Percentiles rank a stretch among this genome's conserved stretches.
Evolutionary conservation across 2,113 vertebrate genomes (phyloP).

Genomic region (Emydura subglobosa): DNA sequence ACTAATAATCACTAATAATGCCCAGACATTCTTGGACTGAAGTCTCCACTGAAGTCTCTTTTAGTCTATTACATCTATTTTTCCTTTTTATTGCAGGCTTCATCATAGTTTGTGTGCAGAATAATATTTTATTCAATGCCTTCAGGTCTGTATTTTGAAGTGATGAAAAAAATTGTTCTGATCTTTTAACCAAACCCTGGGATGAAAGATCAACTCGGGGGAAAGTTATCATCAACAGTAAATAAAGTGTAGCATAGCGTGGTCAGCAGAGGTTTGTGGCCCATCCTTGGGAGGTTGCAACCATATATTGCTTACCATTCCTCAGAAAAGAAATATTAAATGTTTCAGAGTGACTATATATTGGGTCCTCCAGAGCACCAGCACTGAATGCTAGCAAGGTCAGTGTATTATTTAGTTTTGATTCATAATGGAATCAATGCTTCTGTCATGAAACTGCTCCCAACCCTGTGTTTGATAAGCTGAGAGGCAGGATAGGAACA

Average conservation of each 20-base stretch:
- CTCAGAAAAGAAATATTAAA: background rate
- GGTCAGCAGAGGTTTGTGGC: background rate
- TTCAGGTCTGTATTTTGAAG: background rate
- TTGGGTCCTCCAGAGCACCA: background rate
- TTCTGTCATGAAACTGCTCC: background rate
- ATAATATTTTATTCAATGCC: background rate
- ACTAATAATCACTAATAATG: background rate
- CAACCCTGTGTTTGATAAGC: background rate
- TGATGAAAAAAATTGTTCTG: background rate
- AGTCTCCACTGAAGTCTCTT: background rate
- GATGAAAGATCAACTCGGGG: background rate
- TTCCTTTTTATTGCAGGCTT: background rate
- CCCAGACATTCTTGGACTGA: background rate
- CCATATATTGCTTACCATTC: background rate
- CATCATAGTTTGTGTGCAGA: background rate
- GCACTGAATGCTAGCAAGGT: fast-evolving
- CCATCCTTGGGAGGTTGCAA: background rate
- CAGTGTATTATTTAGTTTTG: background rate
- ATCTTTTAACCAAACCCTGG: background rate
- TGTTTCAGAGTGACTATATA: background rate
- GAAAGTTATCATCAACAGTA: background rate
- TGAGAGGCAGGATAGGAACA: background rate
- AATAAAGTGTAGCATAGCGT: background rate
- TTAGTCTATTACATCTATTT: background rate
- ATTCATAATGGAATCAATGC: background rate